Percentiles rank a stretch among this genome's conserved stretches.
phyloP scores from a whole-genome alignment of 23 tunicate species.

The Phallusia fumigata region DNA sequence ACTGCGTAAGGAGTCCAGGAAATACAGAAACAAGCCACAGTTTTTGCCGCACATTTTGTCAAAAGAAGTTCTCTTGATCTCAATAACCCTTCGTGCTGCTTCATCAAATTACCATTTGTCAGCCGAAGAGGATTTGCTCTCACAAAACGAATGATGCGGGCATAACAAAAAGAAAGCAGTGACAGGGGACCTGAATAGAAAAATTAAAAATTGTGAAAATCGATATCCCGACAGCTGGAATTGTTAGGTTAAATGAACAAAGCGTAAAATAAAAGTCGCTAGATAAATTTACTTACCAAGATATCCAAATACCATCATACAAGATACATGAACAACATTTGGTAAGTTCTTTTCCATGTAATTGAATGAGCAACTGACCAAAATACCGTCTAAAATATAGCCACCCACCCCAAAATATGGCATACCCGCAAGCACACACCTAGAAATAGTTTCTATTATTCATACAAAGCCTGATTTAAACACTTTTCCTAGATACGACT shows the following conservation, averaged over 20 bases:
- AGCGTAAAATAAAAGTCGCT: too few species aligned
- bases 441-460: background rate
- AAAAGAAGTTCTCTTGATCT: background rate
- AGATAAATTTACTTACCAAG: background rate
- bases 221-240: too few species aligned
- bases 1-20: constrained; percentile 2
- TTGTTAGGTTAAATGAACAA: too few species aligned
- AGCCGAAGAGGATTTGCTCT: background rate
- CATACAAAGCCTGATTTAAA: too few species aligned
- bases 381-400: background rate
- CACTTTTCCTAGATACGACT: too few species aligned
- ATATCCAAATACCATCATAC: background rate
- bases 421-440: background rate
- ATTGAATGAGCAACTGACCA: background rate
- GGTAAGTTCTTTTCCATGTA: background rate
- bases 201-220: too few species aligned
- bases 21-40: background rate
- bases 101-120: background rate
- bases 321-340: background rate
- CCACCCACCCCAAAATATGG: background rate
- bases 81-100: background rate
- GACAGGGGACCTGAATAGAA: background rate
- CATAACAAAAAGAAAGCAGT: background rate
- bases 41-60: background rate
- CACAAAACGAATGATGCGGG: background rate